phyloP scores from a whole-genome alignment of 1,140 invertebrate species.

The Diplogasteroides magnus region DNA sequence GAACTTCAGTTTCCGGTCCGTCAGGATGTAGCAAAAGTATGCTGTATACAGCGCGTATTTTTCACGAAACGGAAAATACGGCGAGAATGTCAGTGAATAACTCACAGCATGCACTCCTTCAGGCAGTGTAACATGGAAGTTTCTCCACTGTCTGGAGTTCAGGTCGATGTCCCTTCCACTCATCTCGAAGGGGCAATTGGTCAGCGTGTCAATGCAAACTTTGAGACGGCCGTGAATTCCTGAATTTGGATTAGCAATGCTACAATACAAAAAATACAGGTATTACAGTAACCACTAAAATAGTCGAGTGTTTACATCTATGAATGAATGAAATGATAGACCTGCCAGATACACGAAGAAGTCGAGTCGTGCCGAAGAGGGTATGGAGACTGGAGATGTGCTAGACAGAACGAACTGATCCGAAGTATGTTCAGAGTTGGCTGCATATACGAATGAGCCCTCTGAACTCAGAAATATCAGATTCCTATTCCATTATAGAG shows the following conservation, averaged over 20 bases:
- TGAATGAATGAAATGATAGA: background rate
- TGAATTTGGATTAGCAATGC: too few species aligned
- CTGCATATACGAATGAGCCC: slow-evolving; percentile 29
- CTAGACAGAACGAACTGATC: slow-evolving; percentile 29
- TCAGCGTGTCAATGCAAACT: slow-evolving; percentile 31
- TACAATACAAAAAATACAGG: slow-evolving; percentile 5
- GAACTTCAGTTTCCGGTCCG: slow-evolving; percentile 1
- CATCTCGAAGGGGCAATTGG: slow-evolving; percentile 26
- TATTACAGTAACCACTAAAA: background rate
- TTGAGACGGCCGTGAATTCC: slow-evolving; percentile 30
- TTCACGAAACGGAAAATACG: too few species aligned
- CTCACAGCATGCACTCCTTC: slow-evolving; percentile 25
- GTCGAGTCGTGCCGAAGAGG: slow-evolving; percentile 27
- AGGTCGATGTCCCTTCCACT: slow-evolving; percentile 16
- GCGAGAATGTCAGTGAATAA: background rate
- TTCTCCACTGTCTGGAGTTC: slow-evolving; percentile 28
- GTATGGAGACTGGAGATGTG: slow-evolving; percentile 15
- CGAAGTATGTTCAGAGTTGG: slow-evolving; percentile 3
- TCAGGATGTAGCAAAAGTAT: too few species aligned
- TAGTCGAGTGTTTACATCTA: too few species aligned
- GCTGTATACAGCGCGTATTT: too few species aligned
- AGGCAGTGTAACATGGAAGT: slow-evolving; percentile 15
- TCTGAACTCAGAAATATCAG: slow-evolving; percentile 24
- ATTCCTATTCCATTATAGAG: too few species aligned
- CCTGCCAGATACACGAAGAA: slow-evolving; percentile 31